phyloP scores from a whole-genome alignment of 1,140 invertebrate species.

The Colletes gigas region DNA sequence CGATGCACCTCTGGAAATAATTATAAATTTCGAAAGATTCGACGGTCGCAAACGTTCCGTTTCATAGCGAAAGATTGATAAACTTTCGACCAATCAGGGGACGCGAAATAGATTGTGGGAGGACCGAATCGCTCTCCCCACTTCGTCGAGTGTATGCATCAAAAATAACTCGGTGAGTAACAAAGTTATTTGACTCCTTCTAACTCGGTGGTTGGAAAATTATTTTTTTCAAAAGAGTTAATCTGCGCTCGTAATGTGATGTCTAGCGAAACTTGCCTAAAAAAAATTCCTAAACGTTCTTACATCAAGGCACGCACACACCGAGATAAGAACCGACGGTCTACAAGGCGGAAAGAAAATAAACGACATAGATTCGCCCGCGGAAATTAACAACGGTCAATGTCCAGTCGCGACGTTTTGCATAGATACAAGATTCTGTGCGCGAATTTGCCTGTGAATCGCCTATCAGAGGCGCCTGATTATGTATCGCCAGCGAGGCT shows the following conservation, averaged over 20 bases:
- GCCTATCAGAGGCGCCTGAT: slow-evolving; percentile 22
- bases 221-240: too few species aligned
- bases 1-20: too few species aligned
- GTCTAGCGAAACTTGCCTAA: neutral
- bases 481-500: neutral
- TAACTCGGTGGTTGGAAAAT: too few species aligned
- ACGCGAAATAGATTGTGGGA: too few species aligned
- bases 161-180: neutral
- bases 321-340: neutral
- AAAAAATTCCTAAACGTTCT: neutral
- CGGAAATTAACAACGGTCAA: slow-evolving; percentile 49
- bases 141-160: neutral
- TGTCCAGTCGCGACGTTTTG: slow-evolving; percentile 44
- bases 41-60: too few species aligned
- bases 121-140: neutral
- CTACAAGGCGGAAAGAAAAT: neutral
- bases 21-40: too few species aligned
- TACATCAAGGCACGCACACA: neutral
- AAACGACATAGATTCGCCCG: neutral
- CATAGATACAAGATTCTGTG: slow-evolving; percentile 25
- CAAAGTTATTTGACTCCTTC: neutral
- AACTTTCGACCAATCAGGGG: too few species aligned
- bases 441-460: slow-evolving; percentile 9
- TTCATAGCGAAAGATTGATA: too few species aligned
- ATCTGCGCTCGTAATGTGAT: neutral